phyloP scores from a whole-genome alignment of 2,113 vertebrate genomes.

The Serilophus lunatus region DNA sequence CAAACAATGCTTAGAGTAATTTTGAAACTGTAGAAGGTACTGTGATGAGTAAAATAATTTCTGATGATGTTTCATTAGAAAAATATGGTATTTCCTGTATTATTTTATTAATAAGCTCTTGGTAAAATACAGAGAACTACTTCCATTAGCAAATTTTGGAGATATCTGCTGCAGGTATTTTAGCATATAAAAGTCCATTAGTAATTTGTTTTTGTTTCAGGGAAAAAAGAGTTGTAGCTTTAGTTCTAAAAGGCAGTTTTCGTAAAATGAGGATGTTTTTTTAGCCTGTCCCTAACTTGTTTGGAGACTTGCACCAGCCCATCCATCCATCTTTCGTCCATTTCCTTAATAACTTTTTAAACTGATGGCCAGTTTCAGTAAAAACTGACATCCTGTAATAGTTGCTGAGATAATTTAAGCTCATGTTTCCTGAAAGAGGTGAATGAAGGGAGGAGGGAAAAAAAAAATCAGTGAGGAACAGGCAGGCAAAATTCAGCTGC shows the following conservation, averaged over 20 bases:
- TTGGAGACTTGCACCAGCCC: not conserved
- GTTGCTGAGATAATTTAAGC: not conserved
- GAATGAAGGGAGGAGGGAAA: not conserved
- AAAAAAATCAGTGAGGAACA: not conserved
- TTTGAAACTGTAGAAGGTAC: not conserved
- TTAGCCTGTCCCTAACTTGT: not conserved
- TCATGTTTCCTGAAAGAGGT: not conserved
- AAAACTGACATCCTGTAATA: not conserved
- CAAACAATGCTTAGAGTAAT: not conserved
- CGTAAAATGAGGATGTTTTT: not conserved
- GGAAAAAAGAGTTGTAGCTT: not conserved
- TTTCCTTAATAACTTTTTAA: slow-evolving; percentile 11
- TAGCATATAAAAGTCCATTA: not conserved
- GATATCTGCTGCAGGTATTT: not conserved
- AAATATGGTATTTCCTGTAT: not conserved
- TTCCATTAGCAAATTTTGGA: not conserved
- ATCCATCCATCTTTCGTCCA: not conserved
- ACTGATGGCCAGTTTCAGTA: not conserved
- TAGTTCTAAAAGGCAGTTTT: not conserved
- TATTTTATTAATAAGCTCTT: not conserved
- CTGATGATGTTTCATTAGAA: not conserved
- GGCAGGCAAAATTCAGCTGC: not conserved
- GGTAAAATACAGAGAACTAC: not conserved
- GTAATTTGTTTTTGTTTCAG: not conserved
- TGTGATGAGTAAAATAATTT: not conserved